Evolutionary conservation across 2,113 vertebrate genomes (phyloP).

Genomic region (Hemicordylus capensis): DNA sequence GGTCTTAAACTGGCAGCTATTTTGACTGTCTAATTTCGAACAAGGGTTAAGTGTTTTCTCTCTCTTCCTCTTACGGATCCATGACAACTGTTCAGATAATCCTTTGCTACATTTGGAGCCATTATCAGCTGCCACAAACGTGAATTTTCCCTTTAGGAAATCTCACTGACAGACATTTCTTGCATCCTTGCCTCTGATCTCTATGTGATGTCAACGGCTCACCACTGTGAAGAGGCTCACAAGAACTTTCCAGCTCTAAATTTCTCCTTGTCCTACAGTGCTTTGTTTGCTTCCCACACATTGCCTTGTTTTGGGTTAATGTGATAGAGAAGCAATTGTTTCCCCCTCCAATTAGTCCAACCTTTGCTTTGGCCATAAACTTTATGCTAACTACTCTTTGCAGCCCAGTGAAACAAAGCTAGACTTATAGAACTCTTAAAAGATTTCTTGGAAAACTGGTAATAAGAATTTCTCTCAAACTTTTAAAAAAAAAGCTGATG

Average conservation of each 20-base stretch:
- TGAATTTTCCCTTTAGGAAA: not conserved
- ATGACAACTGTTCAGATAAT: not conserved
- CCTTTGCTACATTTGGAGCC: no score
- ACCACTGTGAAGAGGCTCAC: not conserved
- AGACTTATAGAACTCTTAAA: conserved; percentile 73
- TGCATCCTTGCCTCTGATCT: not conserved
- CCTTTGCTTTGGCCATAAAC: conserved; percentile 66
- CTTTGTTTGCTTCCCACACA: conserved; percentile 45
- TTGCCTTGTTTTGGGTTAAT: conserved; percentile 64
- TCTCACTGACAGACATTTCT: not conserved
- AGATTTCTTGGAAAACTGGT: conserved; percentile 73
- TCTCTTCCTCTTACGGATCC: no score
- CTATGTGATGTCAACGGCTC: not conserved
- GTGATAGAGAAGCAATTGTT: conserved; percentile 74
- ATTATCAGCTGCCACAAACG: not conserved
- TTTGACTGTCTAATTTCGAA: no score
- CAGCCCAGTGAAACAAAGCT: conserved; percentile 69
- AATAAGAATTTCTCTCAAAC: conserved; percentile 62
- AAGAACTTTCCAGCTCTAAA: conserved; percentile 26
- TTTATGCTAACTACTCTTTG: conserved; percentile 73
- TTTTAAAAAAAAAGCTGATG: conserved; percentile 64
- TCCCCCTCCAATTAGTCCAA: conserved; percentile 73
- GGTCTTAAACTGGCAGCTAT: no score
- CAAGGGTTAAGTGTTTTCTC: no score
- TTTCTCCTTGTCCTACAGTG: conserved; percentile 53